phyloP scores from a whole-genome alignment of 2,113 vertebrate genomes.

The Triplophysa tibetana region DNA sequence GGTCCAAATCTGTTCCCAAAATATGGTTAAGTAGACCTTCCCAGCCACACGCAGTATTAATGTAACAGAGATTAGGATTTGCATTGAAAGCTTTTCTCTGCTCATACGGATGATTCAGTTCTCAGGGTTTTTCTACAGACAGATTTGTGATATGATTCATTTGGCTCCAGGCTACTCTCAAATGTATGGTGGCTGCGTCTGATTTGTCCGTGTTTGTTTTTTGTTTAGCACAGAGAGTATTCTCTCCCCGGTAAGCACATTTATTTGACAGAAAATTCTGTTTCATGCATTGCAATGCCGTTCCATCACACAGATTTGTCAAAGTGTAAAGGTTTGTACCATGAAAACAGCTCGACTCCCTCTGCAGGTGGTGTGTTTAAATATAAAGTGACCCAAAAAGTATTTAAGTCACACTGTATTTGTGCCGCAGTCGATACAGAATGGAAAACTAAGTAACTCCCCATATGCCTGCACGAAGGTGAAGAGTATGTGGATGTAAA shows the following conservation, averaged over 20 bases:
- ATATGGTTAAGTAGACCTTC: too few species aligned
- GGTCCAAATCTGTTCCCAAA: too few species aligned
- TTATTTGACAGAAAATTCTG: not conserved
- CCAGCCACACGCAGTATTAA: not conserved
- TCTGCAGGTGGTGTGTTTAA: too few species aligned
- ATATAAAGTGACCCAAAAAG: too few species aligned
- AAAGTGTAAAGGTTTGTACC: too few species aligned
- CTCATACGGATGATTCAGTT: not conserved
- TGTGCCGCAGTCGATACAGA: not conserved
- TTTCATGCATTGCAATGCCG: too few species aligned
- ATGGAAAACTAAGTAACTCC: not conserved
- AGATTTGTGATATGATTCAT: not conserved
- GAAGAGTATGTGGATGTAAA: not conserved
- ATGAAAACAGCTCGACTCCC: too few species aligned
- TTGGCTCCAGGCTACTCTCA: constrained; percentile 11
- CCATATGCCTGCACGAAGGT: not conserved
- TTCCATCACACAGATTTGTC: too few species aligned
- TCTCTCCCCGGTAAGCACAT: not conserved
- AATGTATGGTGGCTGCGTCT: not conserved
- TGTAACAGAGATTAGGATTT: not conserved
- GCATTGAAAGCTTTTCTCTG: not conserved
- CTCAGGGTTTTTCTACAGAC: constrained; percentile 1
- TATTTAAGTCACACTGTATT: not conserved
- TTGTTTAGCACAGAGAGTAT: not conserved
- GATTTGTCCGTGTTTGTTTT: not conserved